Conservation (phyloP, 2,888 invertebrate genomes). For the Chrysodeixis includens region DNA sequence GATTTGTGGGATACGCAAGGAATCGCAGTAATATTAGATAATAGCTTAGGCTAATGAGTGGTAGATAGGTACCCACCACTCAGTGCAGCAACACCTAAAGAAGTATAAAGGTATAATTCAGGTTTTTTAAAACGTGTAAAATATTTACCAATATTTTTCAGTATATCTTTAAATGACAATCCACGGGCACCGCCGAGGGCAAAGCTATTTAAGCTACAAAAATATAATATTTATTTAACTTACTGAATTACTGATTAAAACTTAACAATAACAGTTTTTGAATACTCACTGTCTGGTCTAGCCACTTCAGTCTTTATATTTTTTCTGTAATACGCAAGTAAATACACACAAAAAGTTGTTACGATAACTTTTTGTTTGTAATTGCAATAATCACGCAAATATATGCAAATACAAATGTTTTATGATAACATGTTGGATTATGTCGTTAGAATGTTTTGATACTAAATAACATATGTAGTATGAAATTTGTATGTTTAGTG, state of each 20-base stretch:
- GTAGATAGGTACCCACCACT: too few species aligned
- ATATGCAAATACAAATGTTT: background rate
- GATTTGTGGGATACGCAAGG: too few species aligned
- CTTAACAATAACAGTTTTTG: background rate
- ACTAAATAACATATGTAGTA: background rate
- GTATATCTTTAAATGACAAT: too few species aligned
- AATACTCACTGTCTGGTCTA: background rate
- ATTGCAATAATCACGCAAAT: background rate
- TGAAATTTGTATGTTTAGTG: background rate
- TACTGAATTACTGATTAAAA: background rate
- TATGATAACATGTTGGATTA: background rate
- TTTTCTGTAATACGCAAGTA: background rate
- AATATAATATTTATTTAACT: background rate
- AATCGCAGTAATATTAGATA: too few species aligned
- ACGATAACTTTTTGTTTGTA: background rate
- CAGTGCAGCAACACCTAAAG: too few species aligned
- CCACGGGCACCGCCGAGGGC: too few species aligned
- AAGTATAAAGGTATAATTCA: too few species aligned
- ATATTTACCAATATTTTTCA: too few species aligned
- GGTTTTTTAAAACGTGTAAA: too few species aligned
- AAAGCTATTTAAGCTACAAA: background rate
- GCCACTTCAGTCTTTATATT: background rate
- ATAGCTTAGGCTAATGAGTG: too few species aligned
- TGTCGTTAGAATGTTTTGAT: background rate
- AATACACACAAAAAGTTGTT: background rate